phyloP scores from a whole-genome alignment of 2,888 invertebrate genomes.

The Phorcus lineatus region DNA sequence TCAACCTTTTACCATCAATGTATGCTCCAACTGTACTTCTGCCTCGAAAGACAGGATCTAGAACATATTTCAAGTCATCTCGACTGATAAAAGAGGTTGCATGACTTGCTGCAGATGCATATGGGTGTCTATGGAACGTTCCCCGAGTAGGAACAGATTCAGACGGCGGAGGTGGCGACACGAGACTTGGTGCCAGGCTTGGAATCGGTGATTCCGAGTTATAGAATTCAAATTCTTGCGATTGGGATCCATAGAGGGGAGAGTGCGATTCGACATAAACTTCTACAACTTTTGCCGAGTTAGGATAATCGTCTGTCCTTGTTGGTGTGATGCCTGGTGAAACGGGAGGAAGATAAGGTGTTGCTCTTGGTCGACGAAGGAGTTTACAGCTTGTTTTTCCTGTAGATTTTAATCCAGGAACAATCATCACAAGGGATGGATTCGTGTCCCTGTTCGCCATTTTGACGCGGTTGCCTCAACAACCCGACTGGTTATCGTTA shows the following conservation, averaged over 20 bases:
- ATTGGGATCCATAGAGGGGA: neutral
- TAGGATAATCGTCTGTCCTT: neutral
- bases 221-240: neutral
- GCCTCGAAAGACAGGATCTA: constrained; percentile 62
- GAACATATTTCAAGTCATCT: constrained; percentile 61
- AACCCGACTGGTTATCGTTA: constrained; percentile 26
- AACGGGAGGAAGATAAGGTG: constrained; percentile 54
- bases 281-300: neutral
- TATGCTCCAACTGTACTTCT: constrained; percentile 63
- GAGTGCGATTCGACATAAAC: constrained; percentile 19
- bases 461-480: constrained; percentile 52
- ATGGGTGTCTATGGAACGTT: constrained; percentile 31
- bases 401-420: constrained; percentile 4
- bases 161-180: constrained; percentile 63
- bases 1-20: constrained; percentile 66
- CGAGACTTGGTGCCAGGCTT: constrained; percentile 61
- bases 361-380: constrained; percentile 59
- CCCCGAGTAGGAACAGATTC: constrained; percentile 52
- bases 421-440: neutral
- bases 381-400: constrained; percentile 30
- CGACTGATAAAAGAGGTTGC: constrained; percentile 47
- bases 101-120: constrained; percentile 33
- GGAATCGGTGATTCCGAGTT: constrained; percentile 49
- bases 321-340: neutral
- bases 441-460: constrained; percentile 39